Conservation (phyloP, 2,113 vertebrate genomes). For the Marmota monax region DNA sequence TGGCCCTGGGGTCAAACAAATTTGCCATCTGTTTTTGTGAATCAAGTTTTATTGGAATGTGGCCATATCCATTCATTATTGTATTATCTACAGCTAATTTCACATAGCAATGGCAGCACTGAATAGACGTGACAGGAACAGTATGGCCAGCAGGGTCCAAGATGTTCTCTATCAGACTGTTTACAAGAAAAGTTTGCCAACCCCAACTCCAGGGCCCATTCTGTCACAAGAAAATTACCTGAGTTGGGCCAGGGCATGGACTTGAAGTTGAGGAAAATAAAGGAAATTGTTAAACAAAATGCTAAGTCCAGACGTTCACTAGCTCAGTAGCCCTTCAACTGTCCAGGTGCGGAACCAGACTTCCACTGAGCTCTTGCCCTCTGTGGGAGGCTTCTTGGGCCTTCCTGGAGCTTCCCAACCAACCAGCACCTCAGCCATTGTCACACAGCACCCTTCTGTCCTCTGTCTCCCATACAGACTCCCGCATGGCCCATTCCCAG, state of each 20-base stretch:
- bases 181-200: neutral
- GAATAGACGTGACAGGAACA: neutral
- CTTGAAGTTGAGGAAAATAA: neutral
- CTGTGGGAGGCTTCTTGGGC: rapidly evolving
- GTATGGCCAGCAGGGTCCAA: neutral
- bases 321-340: neutral
- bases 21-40: neutral
- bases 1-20: neutral
- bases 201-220: neutral
- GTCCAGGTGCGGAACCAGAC: neutral
- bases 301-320: neutral
- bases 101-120: neutral
- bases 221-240: neutral
- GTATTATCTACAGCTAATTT: neutral
- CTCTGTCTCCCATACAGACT: neutral
- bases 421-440: neutral
- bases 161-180: neutral
- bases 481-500: neutral
- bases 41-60: slow-evolving; percentile 27
- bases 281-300: neutral
- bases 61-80: neutral
- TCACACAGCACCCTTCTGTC: neutral
- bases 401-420: neutral
- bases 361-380: rapidly evolving
- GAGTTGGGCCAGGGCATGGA: neutral